Percentiles rank a stretch among this genome's conserved stretches.
These are phyloP conservation scores for western clawed frog (Xenopus tropicalis) DNA, from an alignment of 2,113 vertebrate genomes.

Conservation along the genomic window DNA sequence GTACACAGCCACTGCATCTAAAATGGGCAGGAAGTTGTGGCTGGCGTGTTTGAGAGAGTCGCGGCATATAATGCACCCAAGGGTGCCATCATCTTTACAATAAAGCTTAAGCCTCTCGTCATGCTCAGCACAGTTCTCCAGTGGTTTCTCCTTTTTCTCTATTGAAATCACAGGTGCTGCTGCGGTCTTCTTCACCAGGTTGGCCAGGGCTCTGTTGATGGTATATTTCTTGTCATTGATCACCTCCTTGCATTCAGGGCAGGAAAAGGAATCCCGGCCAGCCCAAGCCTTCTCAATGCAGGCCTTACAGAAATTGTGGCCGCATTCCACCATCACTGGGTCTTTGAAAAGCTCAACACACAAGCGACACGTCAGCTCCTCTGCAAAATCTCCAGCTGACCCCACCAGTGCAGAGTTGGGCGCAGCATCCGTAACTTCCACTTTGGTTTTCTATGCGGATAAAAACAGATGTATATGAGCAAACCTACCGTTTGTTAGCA, in stretches of 20 bases:
- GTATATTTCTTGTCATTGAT: constrained; percentile 69
- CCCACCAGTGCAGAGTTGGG: background rate
- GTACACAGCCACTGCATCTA: constrained; percentile 77
- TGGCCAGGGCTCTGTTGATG: constrained; percentile 77
- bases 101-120: constrained; percentile 83
- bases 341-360: constrained; percentile 85
- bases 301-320: constrained; percentile 82
- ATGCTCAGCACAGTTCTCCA: constrained; percentile 71
- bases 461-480: background rate
- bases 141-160: constrained; percentile 55
- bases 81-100: constrained; percentile 84
- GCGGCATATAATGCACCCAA: constrained; percentile 83
- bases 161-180: constrained; percentile 55
- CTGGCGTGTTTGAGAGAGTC: constrained; percentile 80
- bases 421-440: background rate
- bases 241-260: constrained; percentile 82
- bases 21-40: constrained; percentile 76
- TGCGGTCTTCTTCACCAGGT: constrained; percentile 76
- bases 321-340: constrained; percentile 82
- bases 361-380: constrained; percentile 84
- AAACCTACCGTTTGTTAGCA: too few relatives aligned
- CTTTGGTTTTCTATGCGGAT: constrained; percentile 6
- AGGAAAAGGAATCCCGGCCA: constrained; percentile 68
- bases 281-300: constrained; percentile 86
- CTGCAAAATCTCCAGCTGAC: constrained; percentile 53